Evolutionary conservation across 2,797 vertebrate species (phyloP).

Genomic region (Arremon aurantiirostris): DNA sequence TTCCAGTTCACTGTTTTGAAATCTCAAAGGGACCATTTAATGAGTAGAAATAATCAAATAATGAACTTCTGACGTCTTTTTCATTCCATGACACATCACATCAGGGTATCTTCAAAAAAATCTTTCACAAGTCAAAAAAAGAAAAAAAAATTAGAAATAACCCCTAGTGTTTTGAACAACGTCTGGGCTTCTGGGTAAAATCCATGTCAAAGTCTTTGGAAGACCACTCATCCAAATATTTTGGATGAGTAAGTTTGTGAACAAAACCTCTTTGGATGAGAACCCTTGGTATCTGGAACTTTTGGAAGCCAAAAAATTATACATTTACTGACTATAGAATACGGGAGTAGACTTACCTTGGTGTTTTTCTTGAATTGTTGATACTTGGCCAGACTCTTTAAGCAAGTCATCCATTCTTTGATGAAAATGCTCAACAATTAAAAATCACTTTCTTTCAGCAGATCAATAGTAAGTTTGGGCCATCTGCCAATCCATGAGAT

Average conservation of each 20-base stretch:
- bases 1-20: neutral
- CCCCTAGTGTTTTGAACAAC: neutral
- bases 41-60: neutral
- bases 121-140: neutral
- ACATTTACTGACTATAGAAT: neutral
- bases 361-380: neutral
- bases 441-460: neutral
- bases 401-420: neutral
- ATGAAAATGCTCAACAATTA: slow-evolving; percentile 12
- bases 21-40: neutral
- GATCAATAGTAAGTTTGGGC: neutral
- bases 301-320: neutral
- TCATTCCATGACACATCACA: neutral
- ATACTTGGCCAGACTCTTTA: neutral
- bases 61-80: neutral
- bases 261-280: neutral
- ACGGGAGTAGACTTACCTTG: neutral
- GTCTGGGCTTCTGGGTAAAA: neutral
- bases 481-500: neutral
- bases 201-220: neutral
- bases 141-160: neutral
- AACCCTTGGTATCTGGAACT: neutral
- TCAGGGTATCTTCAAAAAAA: neutral
- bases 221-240: neutral
- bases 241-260: neutral